These are phyloP conservation scores for Calameuta filiformis DNA, from an alignment of 2,888 invertebrate genomes.

Conservation along the genomic window DNA sequence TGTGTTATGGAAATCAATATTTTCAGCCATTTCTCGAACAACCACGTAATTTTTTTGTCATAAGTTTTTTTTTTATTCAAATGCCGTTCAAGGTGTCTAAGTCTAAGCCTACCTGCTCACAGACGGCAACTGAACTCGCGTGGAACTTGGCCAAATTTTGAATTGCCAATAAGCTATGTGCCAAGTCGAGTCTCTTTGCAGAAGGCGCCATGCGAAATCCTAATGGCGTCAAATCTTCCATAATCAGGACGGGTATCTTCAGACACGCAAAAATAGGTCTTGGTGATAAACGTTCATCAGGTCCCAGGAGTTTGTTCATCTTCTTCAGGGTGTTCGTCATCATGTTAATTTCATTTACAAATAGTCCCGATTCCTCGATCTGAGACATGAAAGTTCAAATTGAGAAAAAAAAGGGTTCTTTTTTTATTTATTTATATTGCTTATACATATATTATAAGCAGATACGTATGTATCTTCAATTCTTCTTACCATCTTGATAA, in stretches of 20 bases:
- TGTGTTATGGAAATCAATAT: background rate
- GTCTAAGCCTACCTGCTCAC: conserved; percentile 67
- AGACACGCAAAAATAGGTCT: no score
- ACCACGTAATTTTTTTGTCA: conserved; percentile 51
- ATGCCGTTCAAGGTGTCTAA: conserved; percentile 4
- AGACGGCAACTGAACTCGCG: conserved; percentile 69
- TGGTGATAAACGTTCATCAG: conserved; percentile 29
- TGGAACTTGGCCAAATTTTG: conserved; percentile 70
- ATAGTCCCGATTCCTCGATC: conserved; percentile 46
- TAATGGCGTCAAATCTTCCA: conserved; percentile 70
- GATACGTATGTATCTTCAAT: conserved; percentile 54
- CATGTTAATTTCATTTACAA: conserved; percentile 53
- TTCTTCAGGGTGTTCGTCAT: conserved; percentile 50
- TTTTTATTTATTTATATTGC: no score
- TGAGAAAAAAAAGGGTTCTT: no score
- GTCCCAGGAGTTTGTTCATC: conserved; percentile 49
- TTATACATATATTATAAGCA: no score
- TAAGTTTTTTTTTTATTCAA: no score
- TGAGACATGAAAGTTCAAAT: conserved; percentile 18
- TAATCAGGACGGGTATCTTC: conserved; percentile 53
- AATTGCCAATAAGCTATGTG: conserved; percentile 68
- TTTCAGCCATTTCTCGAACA: conserved; percentile 67
- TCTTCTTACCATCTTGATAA: conserved; percentile 56
- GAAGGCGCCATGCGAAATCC: conserved; percentile 70
- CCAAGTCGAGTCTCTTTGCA: conserved; percentile 69